These are phyloP conservation scores for Chymomyza fuscimana DNA, from an alignment of 2,888 invertebrate genomes.

Conservation along the genomic window DNA sequence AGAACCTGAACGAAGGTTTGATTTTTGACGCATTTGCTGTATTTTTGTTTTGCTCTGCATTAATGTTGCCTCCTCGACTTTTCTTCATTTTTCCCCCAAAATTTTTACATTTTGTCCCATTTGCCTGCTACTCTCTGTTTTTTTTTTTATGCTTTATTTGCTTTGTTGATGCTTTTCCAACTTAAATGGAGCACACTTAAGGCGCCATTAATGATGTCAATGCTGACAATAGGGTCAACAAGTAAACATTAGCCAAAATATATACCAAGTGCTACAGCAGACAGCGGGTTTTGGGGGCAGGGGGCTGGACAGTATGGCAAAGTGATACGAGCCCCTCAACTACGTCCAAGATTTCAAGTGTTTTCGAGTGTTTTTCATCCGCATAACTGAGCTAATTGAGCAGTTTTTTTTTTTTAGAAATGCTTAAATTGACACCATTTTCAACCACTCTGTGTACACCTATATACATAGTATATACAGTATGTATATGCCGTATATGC, in stretches of 20 bases:
- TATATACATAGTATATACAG: no score
- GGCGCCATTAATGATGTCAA: constrained; percentile 73
- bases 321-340: neutral
- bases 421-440: neutral
- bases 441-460: neutral
- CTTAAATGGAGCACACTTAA: constrained; percentile 69
- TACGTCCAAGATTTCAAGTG: neutral
- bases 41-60: constrained; percentile 31
- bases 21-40: constrained; percentile 51
- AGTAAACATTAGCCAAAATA: constrained; percentile 46
- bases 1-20: constrained; percentile 3
- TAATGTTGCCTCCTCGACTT: constrained; percentile 15
- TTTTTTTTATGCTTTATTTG: constrained; percentile 33
- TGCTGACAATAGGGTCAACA: constrained; percentile 62
- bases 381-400: neutral
- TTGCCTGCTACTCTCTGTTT: neutral
- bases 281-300: neutral
- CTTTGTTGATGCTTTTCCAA: constrained; percentile 42
- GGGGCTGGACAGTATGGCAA: neutral
- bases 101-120: neutral
- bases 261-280: constrained; percentile 23
- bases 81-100: neutral
- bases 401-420: neutral
- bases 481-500: neutral
- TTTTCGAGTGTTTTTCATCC: neutral